phyloP scores from a whole-genome alignment of 2,113 vertebrate genomes.

The Mola mola region DNA sequence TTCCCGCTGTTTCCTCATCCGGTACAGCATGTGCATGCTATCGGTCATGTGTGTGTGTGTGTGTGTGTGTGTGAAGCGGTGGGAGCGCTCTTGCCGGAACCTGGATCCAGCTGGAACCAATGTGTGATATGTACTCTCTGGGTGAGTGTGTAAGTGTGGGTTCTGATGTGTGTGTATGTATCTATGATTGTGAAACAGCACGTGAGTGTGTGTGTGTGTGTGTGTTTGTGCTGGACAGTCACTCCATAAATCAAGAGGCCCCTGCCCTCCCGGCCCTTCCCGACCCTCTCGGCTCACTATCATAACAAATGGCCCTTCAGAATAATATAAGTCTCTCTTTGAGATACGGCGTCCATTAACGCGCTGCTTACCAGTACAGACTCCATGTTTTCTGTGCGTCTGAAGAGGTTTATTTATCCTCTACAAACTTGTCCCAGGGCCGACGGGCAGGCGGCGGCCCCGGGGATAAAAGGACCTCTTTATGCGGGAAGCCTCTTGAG shows the following conservation, averaged over 20 bases:
- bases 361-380: constrained; percentile 33
- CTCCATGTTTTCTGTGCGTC: constrained; percentile 63
- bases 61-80: neutral
- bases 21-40: constrained; percentile 24
- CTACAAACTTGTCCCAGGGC: constrained; percentile 68
- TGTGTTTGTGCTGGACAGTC: constrained; percentile 27
- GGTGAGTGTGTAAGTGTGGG: constrained; percentile 33
- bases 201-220: constrained; percentile 22
- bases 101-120: constrained; percentile 66
- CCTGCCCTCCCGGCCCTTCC: constrained; percentile 48
- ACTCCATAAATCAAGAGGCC: constrained; percentile 73
- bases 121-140: constrained; percentile 55
- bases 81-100: constrained; percentile 29
- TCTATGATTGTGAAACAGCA: constrained; percentile 13
- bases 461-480: constrained; percentile 69
- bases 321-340: constrained; percentile 68
- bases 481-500: constrained; percentile 65
- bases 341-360: constrained; percentile 44
- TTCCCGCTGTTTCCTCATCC: constrained; percentile 48
- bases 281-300: constrained; percentile 50
- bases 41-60: constrained; percentile 4
- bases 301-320: constrained; percentile 72
- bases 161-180: constrained; percentile 13
- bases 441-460: constrained; percentile 52
- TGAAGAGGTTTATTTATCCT: constrained; percentile 81